Evolutionary conservation across 2,888 invertebrate species (phyloP), one percentile per base, ranked within the genome.

Genomic region (Caenorhabditis sp.): DNA sequence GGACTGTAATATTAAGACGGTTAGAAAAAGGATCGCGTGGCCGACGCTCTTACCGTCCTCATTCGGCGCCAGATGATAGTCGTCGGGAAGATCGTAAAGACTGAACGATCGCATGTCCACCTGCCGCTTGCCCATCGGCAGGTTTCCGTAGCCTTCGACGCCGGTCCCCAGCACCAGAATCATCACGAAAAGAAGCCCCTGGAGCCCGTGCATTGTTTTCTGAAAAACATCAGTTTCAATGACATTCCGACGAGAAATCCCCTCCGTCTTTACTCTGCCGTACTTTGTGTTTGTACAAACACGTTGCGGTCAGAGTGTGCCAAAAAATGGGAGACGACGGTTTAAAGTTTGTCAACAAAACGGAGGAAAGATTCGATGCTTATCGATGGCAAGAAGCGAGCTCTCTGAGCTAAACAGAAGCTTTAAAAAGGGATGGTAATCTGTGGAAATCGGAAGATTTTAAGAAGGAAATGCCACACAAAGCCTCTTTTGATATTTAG

Each of bases 231-330:
- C 55, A 65, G 46, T 65, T 37, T 45, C 65, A 55, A 48, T 65
- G 55, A 55, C 62, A 63, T 50, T 50, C 45, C 32, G 32, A 35
- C 35, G 24, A 13, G 8, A 39, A 53, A 17, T 27, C 41, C 9
- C 20, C 24, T 39, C 20, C 22, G 15, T 62, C 62, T 63, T 63
- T 63, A 63, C 63, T 53, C 55, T 63, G 63, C 63, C 63, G 63
- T 63, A 63, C 43, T 45, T 63, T 43, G 62, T 63, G 30, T 39
- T 27, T 55, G 35, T 56, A 66, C 65, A 55, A 66, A 56, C 39
- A 66, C 46, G 65, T 66, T 66, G 65, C 65, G 65, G 65, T 66
- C 65, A 66, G 39, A 56, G 45, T 39, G 55, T 17, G 35, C 35
- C 55, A 48, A 56, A 48, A 17, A 9, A 22, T 32, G 50, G 15